These are phyloP conservation scores for Trichogramma pretiosum DNA, from an alignment of 1,140 invertebrate genomes.

Conservation along the genomic window DNA sequence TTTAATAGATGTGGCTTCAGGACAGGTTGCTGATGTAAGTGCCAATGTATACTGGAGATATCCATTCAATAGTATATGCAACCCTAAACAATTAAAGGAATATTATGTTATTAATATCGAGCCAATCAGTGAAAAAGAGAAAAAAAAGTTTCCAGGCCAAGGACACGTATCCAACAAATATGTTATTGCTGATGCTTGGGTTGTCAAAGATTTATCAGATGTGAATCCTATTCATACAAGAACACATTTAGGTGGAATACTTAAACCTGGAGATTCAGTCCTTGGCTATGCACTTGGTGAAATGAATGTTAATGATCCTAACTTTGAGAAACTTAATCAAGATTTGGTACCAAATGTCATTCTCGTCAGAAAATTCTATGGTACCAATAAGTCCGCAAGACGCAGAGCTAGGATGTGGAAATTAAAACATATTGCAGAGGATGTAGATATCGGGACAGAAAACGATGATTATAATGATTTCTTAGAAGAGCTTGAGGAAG, in stretches of 20 bases:
- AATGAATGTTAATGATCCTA: slow-evolving; percentile 80
- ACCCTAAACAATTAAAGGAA: slow-evolving; percentile 84
- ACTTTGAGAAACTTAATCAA: slow-evolving; percentile 75
- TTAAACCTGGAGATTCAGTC: slow-evolving; percentile 88
- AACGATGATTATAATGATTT: slow-evolving; percentile 88
- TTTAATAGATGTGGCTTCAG: slow-evolving; percentile 86
- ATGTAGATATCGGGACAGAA: slow-evolving; percentile 57
- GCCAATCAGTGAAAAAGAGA: slow-evolving; percentile 66
- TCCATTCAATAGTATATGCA: slow-evolving; percentile 79
- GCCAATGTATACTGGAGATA: slow-evolving; percentile 74
- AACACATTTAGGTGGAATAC: slow-evolving; percentile 89
- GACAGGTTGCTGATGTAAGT: slow-evolving; percentile 85
- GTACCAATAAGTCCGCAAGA: slow-evolving; percentile 56
- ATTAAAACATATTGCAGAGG: slow-evolving; percentile 71
- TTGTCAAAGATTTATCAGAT: slow-evolving; percentile 84
- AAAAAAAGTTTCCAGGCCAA: slow-evolving; percentile 74
- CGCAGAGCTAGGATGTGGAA: slow-evolving; percentile 83
- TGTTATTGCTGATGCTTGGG: slow-evolving; percentile 86
- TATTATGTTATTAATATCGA: slow-evolving; percentile 95
- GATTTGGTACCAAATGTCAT: slow-evolving; percentile 79
- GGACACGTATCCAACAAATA: slow-evolving; percentile 80
- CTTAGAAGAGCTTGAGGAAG: slow-evolving; percentile 95
- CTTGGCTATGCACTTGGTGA: slow-evolving; percentile 86
- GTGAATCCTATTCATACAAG: slow-evolving; percentile 76
- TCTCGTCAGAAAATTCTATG: slow-evolving; percentile 87